These are phyloP conservation scores for Sarcoramphus papa DNA, from an alignment of 2,797 vertebrate genomes.

Conservation along the genomic window DNA sequence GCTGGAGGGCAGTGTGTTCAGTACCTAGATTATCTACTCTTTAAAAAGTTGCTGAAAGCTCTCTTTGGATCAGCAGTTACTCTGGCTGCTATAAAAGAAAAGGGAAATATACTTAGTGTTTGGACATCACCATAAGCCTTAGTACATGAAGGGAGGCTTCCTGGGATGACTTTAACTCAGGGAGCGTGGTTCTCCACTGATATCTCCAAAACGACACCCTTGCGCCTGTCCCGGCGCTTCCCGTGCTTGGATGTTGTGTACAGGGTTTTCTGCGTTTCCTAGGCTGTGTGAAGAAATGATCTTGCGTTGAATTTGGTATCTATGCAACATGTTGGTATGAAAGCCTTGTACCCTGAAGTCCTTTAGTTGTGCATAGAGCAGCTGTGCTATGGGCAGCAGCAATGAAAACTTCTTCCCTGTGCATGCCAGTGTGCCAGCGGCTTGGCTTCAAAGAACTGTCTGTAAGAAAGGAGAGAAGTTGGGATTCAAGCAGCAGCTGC, in stretches of 20 bases:
- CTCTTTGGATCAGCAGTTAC: not conserved
- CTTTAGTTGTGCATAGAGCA: not conserved
- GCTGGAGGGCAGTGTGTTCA: not conserved
- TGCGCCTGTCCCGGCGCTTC: accelerated
- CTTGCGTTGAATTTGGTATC: not conserved
- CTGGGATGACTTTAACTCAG: too few species aligned
- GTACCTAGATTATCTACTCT: not conserved
- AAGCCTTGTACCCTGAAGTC: not conserved
- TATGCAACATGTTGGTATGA: not conserved
- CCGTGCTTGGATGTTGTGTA: too few species aligned
- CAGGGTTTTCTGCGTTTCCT: not conserved
- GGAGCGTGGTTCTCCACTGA: not conserved
- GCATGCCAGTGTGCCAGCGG: not conserved
- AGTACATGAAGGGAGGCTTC: not conserved
- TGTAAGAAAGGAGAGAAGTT: not conserved
- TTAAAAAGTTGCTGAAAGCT: not conserved
- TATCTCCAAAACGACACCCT: not conserved
- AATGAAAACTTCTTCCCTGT: not conserved
- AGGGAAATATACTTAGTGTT: not conserved
- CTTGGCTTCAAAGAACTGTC: not conserved
- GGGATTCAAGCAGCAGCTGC: not conserved
- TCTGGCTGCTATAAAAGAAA: not conserved
- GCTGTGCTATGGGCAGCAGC: not conserved
- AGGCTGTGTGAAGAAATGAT: not conserved
- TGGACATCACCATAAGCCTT: not conserved